phyloP scores from a whole-genome alignment of 2,797 vertebrate genomes.

The Hippocampus kuda region DNA sequence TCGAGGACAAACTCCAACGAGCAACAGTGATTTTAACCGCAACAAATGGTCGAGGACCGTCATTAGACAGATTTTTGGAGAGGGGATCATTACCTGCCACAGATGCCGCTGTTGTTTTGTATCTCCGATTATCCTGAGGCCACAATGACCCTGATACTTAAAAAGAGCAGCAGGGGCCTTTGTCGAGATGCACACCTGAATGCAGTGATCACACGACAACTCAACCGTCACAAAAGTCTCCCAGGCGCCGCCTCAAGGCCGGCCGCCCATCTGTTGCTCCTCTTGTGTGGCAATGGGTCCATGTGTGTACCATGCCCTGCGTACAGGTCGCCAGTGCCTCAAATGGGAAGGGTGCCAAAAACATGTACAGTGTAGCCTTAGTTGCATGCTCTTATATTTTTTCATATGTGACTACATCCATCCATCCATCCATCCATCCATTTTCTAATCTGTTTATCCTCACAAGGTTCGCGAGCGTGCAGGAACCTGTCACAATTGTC shows the following conservation, averaged over 20 bases:
- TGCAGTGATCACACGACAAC: conserved; percentile 55
- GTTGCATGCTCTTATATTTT: too few species aligned
- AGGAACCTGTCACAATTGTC: too few species aligned
- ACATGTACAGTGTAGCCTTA: not conserved
- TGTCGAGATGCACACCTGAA: conserved; percentile 63
- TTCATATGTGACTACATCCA: too few species aligned
- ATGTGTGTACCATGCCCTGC: conserved; percentile 5
- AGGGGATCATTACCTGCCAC: conserved; percentile 64
- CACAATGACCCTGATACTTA: conserved; percentile 37
- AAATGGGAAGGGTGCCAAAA: conserved; percentile 39
- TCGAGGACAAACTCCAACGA: conserved; percentile 47
- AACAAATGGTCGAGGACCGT: conserved; percentile 60
- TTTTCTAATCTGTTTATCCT: too few species aligned
- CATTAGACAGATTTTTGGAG: conserved; percentile 56
- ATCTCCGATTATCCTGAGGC: conserved; percentile 55
- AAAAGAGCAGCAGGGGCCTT: conserved; percentile 66
- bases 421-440: too few species aligned
- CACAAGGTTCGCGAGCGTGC: too few species aligned
- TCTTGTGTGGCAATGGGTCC: conserved; percentile 32
- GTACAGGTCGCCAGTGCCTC: conserved; percentile 30
- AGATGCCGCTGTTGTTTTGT: conserved; percentile 61
- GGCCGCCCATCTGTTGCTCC: conserved; percentile 64
- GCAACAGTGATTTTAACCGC: conserved; percentile 65
- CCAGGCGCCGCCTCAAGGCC: conserved; percentile 55
- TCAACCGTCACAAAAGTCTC: conserved; percentile 39